Evolutionary conservation across 1,140 invertebrate species (phyloP).

Genomic region (Calephelis virginiensis): DNA sequence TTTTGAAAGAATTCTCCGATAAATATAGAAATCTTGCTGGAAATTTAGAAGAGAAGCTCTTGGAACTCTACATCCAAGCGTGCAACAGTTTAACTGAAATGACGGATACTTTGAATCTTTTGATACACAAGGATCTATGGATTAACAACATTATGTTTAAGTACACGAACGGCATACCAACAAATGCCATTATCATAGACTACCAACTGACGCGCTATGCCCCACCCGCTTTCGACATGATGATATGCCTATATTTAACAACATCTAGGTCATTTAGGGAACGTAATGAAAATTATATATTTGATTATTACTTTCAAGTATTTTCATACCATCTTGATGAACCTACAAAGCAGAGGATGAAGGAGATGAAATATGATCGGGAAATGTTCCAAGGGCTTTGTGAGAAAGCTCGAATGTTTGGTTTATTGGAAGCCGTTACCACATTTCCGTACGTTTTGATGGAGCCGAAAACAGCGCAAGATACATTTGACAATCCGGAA

Average conservation of each 20-base stretch:
- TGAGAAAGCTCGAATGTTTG: constrained; percentile 1
- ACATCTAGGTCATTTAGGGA: neutral
- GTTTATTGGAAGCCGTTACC: neutral
- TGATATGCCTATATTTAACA: neutral
- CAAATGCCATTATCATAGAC: constrained; percentile 1
- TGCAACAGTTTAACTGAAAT: neutral
- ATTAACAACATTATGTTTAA: constrained; percentile 8
- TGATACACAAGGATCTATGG: constrained; percentile 9
- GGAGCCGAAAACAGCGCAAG: neutral
- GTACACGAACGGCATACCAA: neutral
- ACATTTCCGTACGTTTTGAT: neutral
- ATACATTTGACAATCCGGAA: neutral
- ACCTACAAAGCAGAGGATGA: neutral
- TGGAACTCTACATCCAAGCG: neutral
- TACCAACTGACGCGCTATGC: neutral
- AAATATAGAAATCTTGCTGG: neutral
- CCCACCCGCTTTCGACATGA: neutral
- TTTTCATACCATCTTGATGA: neutral
- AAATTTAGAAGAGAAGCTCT: neutral
- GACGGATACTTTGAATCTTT: neutral
- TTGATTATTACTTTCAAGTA: neutral
- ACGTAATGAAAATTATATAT: neutral
- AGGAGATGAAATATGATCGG: neutral
- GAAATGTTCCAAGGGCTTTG: neutral
- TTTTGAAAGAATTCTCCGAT: constrained; percentile 5